Conservation (phyloP, 2,797 vertebrate genomes). For the Streptopelia turtur region DNA sequence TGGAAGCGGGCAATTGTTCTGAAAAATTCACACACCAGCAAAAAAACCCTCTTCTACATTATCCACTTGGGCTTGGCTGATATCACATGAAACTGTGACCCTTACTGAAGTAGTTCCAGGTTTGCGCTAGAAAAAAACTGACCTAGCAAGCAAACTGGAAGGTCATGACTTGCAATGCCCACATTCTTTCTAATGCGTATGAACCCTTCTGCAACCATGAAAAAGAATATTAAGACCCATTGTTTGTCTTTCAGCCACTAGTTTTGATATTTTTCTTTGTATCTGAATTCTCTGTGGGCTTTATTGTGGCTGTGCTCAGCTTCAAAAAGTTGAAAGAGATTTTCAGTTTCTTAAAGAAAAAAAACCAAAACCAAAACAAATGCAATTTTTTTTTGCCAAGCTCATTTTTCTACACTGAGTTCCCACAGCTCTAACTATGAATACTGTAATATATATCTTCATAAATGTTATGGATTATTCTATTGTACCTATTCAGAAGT, state of each 20-base stretch:
- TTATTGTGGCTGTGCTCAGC: neutral
- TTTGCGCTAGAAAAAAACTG: neutral
- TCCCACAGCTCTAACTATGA: slow-evolving; percentile 4
- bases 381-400: neutral
- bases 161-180: neutral
- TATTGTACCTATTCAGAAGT: neutral
- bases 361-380: neutral
- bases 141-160: neutral
- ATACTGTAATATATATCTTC: neutral
- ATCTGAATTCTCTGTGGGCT: neutral
- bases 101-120: neutral
- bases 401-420: neutral
- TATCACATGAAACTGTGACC: neutral
- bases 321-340: neutral
- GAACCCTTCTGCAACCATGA: neutral
- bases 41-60: neutral
- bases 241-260: neutral
- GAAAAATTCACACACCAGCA: neutral
- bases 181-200: neutral
- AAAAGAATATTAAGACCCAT: neutral
- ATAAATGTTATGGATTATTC: neutral
- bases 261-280: neutral
- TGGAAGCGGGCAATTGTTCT: neutral
- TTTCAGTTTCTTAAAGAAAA: neutral
- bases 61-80: neutral